These are phyloP conservation scores for Doryteuthis pealeii DNA, from an alignment of 1,140 invertebrate genomes.

Conservation along the genomic window DNA sequence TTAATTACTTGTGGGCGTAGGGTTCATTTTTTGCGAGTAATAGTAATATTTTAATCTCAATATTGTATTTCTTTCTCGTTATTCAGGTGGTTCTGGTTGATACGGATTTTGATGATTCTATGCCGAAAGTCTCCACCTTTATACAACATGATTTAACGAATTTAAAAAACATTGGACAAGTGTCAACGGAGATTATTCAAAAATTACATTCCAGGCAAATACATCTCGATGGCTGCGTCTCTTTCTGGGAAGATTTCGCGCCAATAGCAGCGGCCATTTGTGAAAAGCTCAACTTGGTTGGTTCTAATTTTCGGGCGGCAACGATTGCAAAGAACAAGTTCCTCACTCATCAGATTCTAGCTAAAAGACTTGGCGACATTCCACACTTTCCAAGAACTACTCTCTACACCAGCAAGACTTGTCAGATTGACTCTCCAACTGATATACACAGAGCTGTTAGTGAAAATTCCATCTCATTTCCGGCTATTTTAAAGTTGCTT, in stretches of 20 bases:
- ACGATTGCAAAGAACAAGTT: conserved; percentile 37
- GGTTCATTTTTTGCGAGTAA: no score
- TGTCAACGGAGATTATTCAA: conserved; percentile 30
- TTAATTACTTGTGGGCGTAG: no score
- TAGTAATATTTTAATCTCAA: no score
- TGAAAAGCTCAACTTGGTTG: conserved; percentile 18
- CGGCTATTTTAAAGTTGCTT: conserved; percentile 38
- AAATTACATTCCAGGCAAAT: conserved; percentile 15
- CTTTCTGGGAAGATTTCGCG: conserved; percentile 39
- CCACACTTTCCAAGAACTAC: conserved; percentile 32
- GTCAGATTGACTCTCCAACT: conserved; percentile 12
- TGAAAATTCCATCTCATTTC: conserved; percentile 21
- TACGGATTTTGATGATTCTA: conserved; percentile 20
- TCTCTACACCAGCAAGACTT: conserved; percentile 24
- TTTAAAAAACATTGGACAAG: conserved; percentile 23
- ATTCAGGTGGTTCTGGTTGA: conserved; percentile 39
- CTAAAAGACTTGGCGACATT: conserved; percentile 21
- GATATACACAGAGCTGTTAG: conserved; percentile 19
- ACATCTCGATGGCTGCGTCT: conserved; percentile 31
- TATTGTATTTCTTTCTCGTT: not conserved
- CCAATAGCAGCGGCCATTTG: conserved; percentile 30
- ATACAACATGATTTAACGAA: conserved; percentile 24
- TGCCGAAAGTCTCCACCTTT: conserved; percentile 14
- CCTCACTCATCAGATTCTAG: conserved; percentile 28
- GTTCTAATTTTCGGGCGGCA: conserved; percentile 22